phyloP scores from a whole-genome alignment of 53 echinoderm and acorn worm species.

The Echinarachnius parma region DNA sequence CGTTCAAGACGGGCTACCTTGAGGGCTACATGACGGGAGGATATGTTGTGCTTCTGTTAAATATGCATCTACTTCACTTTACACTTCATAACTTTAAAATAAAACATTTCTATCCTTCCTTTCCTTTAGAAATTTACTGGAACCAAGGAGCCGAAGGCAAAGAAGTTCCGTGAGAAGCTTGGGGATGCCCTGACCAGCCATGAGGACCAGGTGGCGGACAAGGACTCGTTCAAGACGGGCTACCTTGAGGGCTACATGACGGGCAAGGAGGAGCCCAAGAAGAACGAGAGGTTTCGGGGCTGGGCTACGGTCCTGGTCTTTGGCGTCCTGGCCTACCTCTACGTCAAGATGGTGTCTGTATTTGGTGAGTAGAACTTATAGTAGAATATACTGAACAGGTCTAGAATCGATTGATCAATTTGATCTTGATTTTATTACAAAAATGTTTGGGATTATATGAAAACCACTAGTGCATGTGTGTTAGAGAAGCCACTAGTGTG shows the following conservation, averaged over 20 bases:
- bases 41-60: no score
- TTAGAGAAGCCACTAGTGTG: no score
- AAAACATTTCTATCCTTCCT: neutral
- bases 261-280: conserved; percentile 85
- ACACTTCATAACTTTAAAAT: no score
- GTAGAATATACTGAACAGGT: no score
- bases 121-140: conserved; percentile 30
- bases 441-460: no score
- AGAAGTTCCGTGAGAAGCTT: conserved; percentile 70
- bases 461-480: no score
- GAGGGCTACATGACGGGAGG: conserved; percentile 81
- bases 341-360: conserved; percentile 78
- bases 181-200: conserved; percentile 65
- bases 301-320: conserved; percentile 75
- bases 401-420: no score
- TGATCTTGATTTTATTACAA: no score
- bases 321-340: conserved; percentile 64
- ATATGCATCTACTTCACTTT: no score
- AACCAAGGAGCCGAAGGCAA: conserved; percentile 43
- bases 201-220: conserved; percentile 58
- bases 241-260: conserved; percentile 79
- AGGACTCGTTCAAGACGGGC: conserved; percentile 89
- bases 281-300: conserved; percentile 59
- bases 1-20: conserved; percentile 89
- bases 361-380: conserved; percentile 76